Conservation (phyloP, 2,113 vertebrate species). For the Cochlearius cochlearius region DNA sequence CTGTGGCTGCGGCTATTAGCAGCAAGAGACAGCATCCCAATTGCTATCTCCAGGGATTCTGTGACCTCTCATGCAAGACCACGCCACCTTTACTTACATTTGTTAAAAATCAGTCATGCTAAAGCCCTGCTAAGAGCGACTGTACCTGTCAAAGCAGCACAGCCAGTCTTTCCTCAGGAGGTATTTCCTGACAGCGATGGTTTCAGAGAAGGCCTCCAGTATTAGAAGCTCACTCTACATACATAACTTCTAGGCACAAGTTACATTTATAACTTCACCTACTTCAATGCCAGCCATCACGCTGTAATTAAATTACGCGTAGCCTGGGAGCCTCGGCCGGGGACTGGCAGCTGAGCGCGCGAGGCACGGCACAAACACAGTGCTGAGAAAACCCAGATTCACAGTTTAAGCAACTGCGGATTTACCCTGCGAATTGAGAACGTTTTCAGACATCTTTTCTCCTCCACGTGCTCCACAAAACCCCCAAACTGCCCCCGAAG, state of each 20-base stretch:
- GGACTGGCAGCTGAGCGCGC: fast-evolving
- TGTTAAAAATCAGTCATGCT: neutral
- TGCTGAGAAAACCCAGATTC: fast-evolving
- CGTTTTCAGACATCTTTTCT: neutral
- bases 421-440: neutral
- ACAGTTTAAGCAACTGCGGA: neutral
- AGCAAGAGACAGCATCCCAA: neutral
- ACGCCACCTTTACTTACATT: neutral
- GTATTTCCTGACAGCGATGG: neutral
- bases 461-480: neutral
- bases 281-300: neutral
- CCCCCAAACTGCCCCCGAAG: neutral
- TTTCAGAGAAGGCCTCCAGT: neutral
- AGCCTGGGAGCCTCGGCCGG: neutral
- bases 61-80: neutral
- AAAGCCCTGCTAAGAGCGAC: neutral
- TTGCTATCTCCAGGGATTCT: neutral
- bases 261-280: neutral
- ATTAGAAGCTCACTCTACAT: neutral
- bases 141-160: neutral
- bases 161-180: neutral
- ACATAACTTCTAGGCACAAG: neutral
- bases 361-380: fast-evolving
- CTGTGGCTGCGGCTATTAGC: fast-evolving
- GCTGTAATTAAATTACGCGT: neutral